Base-by-base conservation (phyloP, 2,797 vertebrate species). In the Parauchenoglanis punctatus region DNA sequence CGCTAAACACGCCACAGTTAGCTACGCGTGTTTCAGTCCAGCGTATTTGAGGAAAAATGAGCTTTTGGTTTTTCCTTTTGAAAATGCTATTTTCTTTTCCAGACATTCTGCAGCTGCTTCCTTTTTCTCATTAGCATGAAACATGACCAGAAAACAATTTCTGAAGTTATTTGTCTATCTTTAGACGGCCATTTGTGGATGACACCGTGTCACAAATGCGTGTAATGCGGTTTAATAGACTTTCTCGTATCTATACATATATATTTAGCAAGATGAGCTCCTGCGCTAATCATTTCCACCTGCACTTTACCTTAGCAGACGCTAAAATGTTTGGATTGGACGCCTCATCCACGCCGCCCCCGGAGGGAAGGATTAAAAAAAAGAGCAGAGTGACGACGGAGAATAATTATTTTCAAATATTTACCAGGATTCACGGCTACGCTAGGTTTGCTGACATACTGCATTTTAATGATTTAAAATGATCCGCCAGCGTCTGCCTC, bases 1-100 rank as follows among this genome's bases (percentile, higher is more conserved):
- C 94, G 94, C 95, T 93, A 93, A 94, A 95, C 95, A 95, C 92
- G 92, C 90, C 88, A 86, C 91, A 92, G 92, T 94, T 93, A 92
- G 93, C 94, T 90, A 95, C 93, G 93, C 93, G 90, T 95, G 92
- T 95, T 94, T 91, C 88, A 58, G 76, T 92, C 90, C 65, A 31
- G 23, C 3, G 5, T 31, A 49, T 83, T 49, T 83, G 12, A 72
- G 82, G 23, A 72, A 83, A 84, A 84, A 63, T 54, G 0, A 23
- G 17, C 2, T 13, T 54, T 49, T 6, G 20, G n/a, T 28, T 67
- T 52, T 46, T 25, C 23, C 46, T 25, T 15, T 11, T 52, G 17
- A 31, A 46, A 75, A 46, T 1, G 56, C 31, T 40, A 6, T 35
- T 82, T 82, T 65, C 40, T 28, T 82, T 67, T 20, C 46, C 40